Evolutionary conservation across 2,888 invertebrate genomes (phyloP).

Genomic region (Megastigmus dorsalis): DNA sequence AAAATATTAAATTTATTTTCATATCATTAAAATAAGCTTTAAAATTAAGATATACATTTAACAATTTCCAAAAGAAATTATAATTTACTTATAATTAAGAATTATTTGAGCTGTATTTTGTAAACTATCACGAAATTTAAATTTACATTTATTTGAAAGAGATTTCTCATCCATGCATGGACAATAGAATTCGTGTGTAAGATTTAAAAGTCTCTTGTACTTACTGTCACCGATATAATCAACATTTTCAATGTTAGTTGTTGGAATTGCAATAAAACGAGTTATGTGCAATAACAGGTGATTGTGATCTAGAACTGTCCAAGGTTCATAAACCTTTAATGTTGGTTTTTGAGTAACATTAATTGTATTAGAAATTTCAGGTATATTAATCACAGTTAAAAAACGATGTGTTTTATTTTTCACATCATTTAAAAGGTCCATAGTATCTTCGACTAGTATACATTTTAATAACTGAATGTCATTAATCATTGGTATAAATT

Average conservation of each 20-base stretch:
- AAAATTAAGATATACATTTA: too few relatives aligned
- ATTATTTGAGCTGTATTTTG: slow-evolving; percentile 20
- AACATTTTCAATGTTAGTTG: neutral
- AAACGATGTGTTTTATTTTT: neutral
- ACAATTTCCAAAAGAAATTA: too few relatives aligned
- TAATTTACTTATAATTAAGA: slow-evolving; percentile 21
- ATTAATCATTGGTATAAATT: slow-evolving; percentile 42
- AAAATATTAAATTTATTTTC: too few relatives aligned
- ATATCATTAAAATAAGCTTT: too few relatives aligned
- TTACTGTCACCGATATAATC: neutral
- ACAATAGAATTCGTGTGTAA: slow-evolving; percentile 30
- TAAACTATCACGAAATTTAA: slow-evolving; percentile 27
- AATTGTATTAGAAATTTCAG: slow-evolving; percentile 42
- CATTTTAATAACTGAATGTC: slow-evolving; percentile 44
- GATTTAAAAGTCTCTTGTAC: neutral
- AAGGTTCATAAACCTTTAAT: slow-evolving; percentile 52
- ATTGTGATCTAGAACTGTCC: slow-evolving; percentile 41
- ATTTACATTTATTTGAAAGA: slow-evolving; percentile 36
- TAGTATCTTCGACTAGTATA: slow-evolving; percentile 33
- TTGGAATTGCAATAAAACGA: slow-evolving; percentile 44
- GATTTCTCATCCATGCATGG: slow-evolving; percentile 43
- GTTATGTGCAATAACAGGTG: slow-evolving; percentile 43
- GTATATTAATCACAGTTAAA: slow-evolving; percentile 49
- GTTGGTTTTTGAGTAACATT: slow-evolving; percentile 45
- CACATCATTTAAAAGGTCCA: slow-evolving; percentile 27